These are phyloP conservation scores for Myotis vivesi DNA, from an alignment of 2,797 vertebrate species.

Conservation along the genomic window DNA sequence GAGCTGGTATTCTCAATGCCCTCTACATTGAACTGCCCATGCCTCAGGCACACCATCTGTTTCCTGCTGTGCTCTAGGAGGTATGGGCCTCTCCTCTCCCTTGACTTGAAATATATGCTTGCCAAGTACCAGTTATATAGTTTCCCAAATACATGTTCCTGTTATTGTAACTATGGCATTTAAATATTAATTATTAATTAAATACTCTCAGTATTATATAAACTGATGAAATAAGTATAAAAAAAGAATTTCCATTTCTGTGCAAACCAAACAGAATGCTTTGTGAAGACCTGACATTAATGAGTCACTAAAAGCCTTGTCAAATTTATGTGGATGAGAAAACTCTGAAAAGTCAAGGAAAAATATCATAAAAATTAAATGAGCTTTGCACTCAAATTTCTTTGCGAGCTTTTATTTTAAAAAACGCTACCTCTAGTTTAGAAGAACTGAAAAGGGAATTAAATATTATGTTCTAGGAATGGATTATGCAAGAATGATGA, in stretches of 20 bases:
- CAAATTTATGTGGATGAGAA: background rate
- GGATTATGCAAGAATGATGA: background rate
- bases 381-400: background rate
- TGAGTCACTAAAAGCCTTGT: slow-evolving; percentile 29
- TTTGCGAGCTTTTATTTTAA: background rate
- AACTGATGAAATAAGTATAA: background rate
- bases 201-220: background rate
- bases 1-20: background rate
- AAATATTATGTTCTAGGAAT: background rate
- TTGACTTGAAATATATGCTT: background rate
- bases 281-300: background rate
- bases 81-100: fast-evolving
- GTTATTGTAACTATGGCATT: background rate
- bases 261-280: background rate
- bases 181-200: background rate
- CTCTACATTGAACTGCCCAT: fast-evolving
- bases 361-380: background rate
- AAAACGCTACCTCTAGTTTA: background rate
- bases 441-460: background rate
- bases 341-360: background rate
- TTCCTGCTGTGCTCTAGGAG: background rate
- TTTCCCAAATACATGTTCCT: background rate
- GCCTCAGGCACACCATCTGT: fast-evolving
- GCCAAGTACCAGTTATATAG: background rate
- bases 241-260: background rate